A percentile compares a stretch with the other conserved stretches of the same genome.
Conservation (phyloP, 2,888 invertebrate genomes). For the Drosophila setosimentum region DNA sequence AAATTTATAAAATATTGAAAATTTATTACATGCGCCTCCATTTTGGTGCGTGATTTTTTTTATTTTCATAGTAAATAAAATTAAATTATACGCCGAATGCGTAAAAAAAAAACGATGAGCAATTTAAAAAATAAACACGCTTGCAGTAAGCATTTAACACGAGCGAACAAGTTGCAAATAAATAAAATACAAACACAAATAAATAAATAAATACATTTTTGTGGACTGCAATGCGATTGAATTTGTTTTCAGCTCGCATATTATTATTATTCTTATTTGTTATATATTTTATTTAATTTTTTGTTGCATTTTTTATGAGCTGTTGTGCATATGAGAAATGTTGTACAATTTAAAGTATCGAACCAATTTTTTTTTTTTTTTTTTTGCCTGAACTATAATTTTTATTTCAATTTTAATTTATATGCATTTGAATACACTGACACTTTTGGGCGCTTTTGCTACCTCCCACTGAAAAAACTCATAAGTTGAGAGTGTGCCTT, state of each 20-base stretch:
- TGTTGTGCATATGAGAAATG: constrained; percentile 58
- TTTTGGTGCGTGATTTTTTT: constrained; percentile 39
- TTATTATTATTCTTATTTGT: constrained; percentile 20
- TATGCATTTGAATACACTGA: constrained; percentile 59
- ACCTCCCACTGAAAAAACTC: constrained; percentile 42
- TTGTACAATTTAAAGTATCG: constrained; percentile 74
- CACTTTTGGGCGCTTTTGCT: constrained; percentile 8
- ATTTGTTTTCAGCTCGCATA: constrained; percentile 29
- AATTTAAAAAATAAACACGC: constrained; percentile 78
- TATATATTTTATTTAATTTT: constrained; percentile 18
- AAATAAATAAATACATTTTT: constrained; percentile 63
- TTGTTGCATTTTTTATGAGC: constrained; percentile 16
- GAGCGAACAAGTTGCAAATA: constrained; percentile 41
- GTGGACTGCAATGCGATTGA: constrained; percentile 64
- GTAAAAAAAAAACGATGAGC: constrained; percentile 67
- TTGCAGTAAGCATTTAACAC: constrained; percentile 53
- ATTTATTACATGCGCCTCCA: constrained; percentile 59
- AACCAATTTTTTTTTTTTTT: constrained; percentile 31
- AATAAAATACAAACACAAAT: constrained; percentile 58
- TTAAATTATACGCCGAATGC: constrained; percentile 70
- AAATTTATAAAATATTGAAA: constrained; percentile 57
- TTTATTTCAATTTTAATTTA: constrained; percentile 78
- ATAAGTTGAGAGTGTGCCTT: constrained; percentile 41
- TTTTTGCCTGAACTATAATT: constrained; percentile 50
- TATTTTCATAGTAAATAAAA: constrained; percentile 73